Base-by-base conservation (phyloP, 2,113 vertebrate species). In the Dromaius novaehollandiae region DNA sequence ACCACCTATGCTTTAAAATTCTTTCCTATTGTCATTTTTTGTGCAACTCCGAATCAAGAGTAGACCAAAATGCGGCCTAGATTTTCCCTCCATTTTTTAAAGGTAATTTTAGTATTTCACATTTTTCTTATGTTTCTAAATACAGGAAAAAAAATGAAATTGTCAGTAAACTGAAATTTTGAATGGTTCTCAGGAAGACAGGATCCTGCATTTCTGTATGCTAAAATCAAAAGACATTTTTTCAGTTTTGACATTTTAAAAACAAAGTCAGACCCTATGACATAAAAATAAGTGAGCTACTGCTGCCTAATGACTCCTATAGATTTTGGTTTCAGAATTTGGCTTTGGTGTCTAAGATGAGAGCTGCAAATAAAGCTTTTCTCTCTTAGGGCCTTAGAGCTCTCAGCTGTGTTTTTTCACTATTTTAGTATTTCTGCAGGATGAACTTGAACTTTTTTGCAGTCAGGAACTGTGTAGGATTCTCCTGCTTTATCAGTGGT, bases 401-500 rank as follows among this genome's bases (percentile, higher is more conserved):
- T 34, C 10, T 60, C 9, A 60, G 56, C 30, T 34, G 30, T 34
- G 56, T 60, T 9, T 60, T 20, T 60, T 32, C 32, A 60, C 18
- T 60, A 32, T 34, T 32, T 60, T 32, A 60, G 17, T 20, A 60
- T 60, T 60, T 60, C 56, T 60, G 17, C 56, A 34, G 30, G 56
- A 60, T 60, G 9, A 60, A 60, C 32, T 34, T 60, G 56, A 17
- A 60, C 7, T 89, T 71, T 80, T 53, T 20, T 94, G 25, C 30
- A 70, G 44, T 50, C 24, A 70, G 40, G 24, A 91, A 8, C 8
- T 58, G 1, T n/a, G 3, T 42, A 56, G 4, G 2, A 1, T 64
- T 85, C 63, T 15, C 13, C 5, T 0, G 0, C 4, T 77, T 53
- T 21, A 86, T 10, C 26, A 50, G 51, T 28, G 40, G 1, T 10